phyloP scores from a whole-genome alignment of 37 sponge, comb jelly and placozoan species.

The Crambe crambe region DNA sequence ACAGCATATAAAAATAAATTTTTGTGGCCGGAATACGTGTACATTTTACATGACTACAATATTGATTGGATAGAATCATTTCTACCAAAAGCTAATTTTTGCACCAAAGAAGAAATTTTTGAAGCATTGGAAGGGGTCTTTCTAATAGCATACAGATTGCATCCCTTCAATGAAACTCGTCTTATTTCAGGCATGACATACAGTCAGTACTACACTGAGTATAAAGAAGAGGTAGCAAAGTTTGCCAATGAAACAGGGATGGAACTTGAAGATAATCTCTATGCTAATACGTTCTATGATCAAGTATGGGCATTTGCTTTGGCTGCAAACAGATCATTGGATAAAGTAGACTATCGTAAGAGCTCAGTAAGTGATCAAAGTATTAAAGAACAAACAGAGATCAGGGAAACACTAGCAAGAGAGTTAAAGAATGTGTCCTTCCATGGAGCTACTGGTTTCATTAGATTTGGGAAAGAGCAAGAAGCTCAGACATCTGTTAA shows the following conservation, averaged over 20 bases:
- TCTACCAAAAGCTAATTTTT: not conserved
- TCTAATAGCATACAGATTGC: not conserved
- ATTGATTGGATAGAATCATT: not conserved
- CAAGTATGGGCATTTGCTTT: constrained; percentile 61
- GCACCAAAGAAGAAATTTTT: constrained; percentile 17
- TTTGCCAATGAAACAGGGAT: not conserved
- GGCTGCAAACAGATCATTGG: constrained; percentile 38
- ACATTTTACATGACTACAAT: constrained; percentile 17
- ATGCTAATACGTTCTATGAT: constrained; percentile 38
- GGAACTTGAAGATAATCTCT: constrained; percentile 7
- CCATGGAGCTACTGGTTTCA: constrained; percentile 16
- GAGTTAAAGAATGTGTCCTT: constrained; percentile 11
- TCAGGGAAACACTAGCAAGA: constrained; percentile 5
- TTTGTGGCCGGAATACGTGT: constrained; percentile 40
- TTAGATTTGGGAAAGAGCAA: not conserved
- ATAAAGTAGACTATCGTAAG: not conserved
- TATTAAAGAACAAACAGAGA: not conserved
- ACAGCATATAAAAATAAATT: constrained; percentile 9
- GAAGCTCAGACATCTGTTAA: not conserved
- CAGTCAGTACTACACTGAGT: constrained; percentile 15
- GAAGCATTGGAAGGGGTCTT: constrained; percentile 17
- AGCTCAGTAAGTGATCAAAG: not conserved
- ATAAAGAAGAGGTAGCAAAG: constrained; percentile 14
- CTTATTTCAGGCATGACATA: constrained; percentile 21
- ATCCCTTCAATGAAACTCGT: not conserved